These are phyloP conservation scores for Anneissia japonica DNA, from an alignment of 35 echinoderm and acorn worm genomes.

Conservation along the genomic window DNA sequence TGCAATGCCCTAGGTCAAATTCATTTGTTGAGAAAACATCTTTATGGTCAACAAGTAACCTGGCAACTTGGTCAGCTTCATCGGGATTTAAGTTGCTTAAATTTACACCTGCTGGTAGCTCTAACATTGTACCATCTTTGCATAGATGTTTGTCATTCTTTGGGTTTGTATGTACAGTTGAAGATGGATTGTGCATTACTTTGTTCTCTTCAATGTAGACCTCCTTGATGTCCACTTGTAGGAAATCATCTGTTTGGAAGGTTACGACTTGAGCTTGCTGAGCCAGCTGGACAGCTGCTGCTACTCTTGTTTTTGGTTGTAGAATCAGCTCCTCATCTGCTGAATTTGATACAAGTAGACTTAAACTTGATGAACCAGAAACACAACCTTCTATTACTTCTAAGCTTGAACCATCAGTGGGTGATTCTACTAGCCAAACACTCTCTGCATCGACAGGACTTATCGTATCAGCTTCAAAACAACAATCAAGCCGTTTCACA, in stretches of 20 bases:
- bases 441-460: background rate
- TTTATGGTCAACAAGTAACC: background rate
- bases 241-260: background rate
- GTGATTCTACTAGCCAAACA: background rate
- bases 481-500: background rate
- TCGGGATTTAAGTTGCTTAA: too few relatives aligned
- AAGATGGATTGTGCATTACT: too few relatives aligned
- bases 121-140: too few relatives aligned
- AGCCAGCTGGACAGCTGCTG: background rate
- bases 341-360: background rate
- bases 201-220: background rate
- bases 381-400: constrained; percentile 18
- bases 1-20: constrained; percentile 29
- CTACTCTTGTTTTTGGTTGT: background rate
- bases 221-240: constrained; percentile 2
- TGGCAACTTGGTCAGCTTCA: background rate
- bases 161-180: too few relatives aligned
- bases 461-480: background rate
- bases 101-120: too few relatives aligned
- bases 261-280: background rate
- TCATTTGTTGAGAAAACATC: constrained; percentile 1
- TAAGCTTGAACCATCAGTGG: background rate
- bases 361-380: background rate
- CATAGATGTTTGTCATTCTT: too few relatives aligned
- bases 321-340: background rate